Evolutionary conservation across 2,888 invertebrate species (phyloP), one percentile per base, ranked within the genome.

Genomic region (Morpho achilles): DNA sequence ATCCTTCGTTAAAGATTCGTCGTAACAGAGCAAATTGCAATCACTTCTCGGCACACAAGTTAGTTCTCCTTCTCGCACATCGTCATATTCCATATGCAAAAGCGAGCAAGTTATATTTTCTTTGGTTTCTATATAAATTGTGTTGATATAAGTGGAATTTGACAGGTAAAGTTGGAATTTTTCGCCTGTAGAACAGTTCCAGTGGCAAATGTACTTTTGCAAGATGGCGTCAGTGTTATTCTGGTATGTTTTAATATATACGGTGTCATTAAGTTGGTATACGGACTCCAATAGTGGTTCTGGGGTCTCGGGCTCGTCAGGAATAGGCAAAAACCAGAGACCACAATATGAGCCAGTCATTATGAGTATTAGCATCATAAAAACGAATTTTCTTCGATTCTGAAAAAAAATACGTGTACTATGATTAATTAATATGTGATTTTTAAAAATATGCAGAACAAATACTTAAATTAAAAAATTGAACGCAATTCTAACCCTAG

Each of bases 271-370:
- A 3, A 89, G 68, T 62, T 72, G 69, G 69, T 87, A 86, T 1
- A 88, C 70, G 40, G 78, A 75, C 66, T 82, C 74, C 39, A 77
- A 32, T 39, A 82, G 55, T 7, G 70, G 68, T 10, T 71, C 65
- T 3, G 72, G 67, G n/a, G 62, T 67, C 16, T 67, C 59, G 32
- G 67, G 59, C n/a, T 64, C 65, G 6, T 69, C 71, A 0, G 70
- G 69, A 63, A 67, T 64, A 7, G 69, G 71, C 0, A 96, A 82
- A 68, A 96, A 94, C 80, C 94, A 94, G 62, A 96, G 92, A 16
- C 93, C 84, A n/a, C 93, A 92, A 73, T 93, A 96, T 0, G 94
- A 93, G 0, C 93, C 72, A 0, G 94, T 93, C 92, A 95, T 95
- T 0, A 90, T 65, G 0, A 91, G 66, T 50, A 96, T 93, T 0